Evolutionary conservation across 2,113 vertebrate species (phyloP), one percentile per base, ranked within the genome.

Genomic region (Oncorhynchus clarkii): DNA sequence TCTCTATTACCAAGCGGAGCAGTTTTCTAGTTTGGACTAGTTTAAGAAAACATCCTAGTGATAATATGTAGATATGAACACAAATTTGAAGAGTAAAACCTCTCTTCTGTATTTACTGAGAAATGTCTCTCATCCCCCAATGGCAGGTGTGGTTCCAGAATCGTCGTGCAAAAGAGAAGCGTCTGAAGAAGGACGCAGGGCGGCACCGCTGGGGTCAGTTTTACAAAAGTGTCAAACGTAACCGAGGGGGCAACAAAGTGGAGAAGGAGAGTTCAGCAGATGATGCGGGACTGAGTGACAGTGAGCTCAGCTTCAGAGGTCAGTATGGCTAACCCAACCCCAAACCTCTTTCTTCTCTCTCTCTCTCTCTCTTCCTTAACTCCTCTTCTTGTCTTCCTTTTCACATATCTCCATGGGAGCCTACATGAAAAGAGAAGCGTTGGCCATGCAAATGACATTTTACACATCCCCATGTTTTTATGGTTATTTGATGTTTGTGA

Each of bases 81-180:
- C 8, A 9, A 45, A 45, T 45, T 45, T 11, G 39, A 45, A 45
- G 39, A 9, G 39, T 45, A 9, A 45, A 45, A 45, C 39, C 39
- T 45, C 39, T 45, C 39, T 45, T 45, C 39, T 45, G 9, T 45
- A 45, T 45, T 45, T 45, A 45, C 39, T 45, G 9, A 45, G 39
- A 45, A 45, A 45, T 45, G 39, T 45, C 8, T 51, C 2, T 16
- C 12, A 16, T 24, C 27, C 39, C 24, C 26, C 20, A 29, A 22
- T 59, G 48, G 75, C 91, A 98, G 98, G 97, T 99, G 27, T 99
- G 98, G 98, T 99, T 99, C 89, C 98, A 99, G 92, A 99, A 99
- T 92, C 89, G 98, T 49, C 88, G 98, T 77, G 98, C 97, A 70
- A 99, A 99, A 86, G 98, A 99, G 89, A 99, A 99, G 81, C 93